These are phyloP conservation scores for Chironomus striatipennis DNA, from an alignment of 1,140 invertebrate species.

Conservation along the genomic window DNA sequence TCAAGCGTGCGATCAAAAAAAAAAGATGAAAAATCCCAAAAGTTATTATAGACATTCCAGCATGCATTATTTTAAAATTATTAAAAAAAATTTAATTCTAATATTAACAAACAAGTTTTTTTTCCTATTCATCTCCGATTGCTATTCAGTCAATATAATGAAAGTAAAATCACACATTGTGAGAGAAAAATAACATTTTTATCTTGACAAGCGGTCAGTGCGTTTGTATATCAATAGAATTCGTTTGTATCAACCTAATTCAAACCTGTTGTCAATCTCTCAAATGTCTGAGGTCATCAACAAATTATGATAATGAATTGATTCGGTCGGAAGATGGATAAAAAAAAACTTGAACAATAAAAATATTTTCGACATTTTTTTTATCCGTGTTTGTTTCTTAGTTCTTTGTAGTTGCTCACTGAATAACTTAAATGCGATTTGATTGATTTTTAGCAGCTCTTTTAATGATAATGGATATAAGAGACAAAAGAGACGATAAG, in stretches of 20 bases:
- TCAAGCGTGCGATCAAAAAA: not conserved
- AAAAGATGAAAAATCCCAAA: not conserved
- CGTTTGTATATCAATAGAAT: not conserved
- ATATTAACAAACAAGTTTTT: not conserved
- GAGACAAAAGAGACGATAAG: too few relatives aligned
- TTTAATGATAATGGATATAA: too few relatives aligned
- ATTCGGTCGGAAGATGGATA: not conserved
- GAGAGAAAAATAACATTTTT: not conserved
- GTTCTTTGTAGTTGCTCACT: not conserved
- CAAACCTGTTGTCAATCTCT: not conserved
- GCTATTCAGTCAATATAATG: not conserved
- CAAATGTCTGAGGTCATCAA: constrained; percentile 6
- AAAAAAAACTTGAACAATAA: not conserved
- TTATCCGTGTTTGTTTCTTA: not conserved
- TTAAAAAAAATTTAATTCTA: too few relatives aligned
- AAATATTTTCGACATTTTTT: not conserved
- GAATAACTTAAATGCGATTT: too few relatives aligned
- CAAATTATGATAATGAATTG: constrained; percentile 14
- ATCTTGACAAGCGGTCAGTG: not conserved
- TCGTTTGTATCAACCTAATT: not conserved
- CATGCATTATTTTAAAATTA: not conserved
- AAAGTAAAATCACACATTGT: not conserved
- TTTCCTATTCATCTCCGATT: not conserved
- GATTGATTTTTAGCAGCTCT: too few relatives aligned
- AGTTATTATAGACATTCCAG: not conserved